Conservation (phyloP, 1,140 invertebrate species). For the Oedothorax gibbosus region DNA sequence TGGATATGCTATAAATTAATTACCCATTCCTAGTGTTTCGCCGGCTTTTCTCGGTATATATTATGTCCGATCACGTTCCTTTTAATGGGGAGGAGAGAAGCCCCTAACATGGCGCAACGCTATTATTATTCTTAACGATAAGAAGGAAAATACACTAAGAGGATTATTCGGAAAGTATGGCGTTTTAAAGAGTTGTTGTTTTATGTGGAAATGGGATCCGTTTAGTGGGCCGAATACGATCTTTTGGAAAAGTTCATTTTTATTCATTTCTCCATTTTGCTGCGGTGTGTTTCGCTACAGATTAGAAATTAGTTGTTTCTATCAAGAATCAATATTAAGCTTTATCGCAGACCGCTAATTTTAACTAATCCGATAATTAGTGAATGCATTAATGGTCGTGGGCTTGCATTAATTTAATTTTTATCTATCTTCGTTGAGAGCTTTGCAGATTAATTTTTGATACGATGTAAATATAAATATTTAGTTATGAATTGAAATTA, state of each 20-base stretch:
- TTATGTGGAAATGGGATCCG: constrained; percentile 16
- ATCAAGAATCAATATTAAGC: too few species aligned
- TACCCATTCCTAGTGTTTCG: constrained; percentile 27
- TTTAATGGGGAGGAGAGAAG: constrained; percentile 41
- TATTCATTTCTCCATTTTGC: neutral
- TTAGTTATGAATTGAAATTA: too few species aligned
- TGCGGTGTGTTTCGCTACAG: neutral
- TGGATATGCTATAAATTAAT: constrained; percentile 56
- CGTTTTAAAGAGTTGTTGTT: constrained; percentile 25
- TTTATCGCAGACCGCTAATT: too few species aligned
- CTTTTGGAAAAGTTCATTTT: neutral
- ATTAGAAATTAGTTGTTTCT: too few species aligned
- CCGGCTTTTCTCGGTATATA: constrained; percentile 23
- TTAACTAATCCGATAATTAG: too few species aligned
- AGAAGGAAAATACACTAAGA: constrained; percentile 53
- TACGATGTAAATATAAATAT: too few species aligned
- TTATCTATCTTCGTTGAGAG: too few species aligned
- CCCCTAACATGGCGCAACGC: constrained; percentile 15
- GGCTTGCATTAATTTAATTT: too few species aligned
- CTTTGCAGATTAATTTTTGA: too few species aligned
- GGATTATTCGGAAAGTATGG: constrained; percentile 48
- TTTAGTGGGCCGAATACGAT: neutral
- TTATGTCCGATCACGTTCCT: constrained; percentile 55
- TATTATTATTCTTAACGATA: constrained; percentile 49
- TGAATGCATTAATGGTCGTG: too few species aligned